Conservation (phyloP, 2,797 vertebrate genomes). For the Dermochelys coriacea region DNA sequence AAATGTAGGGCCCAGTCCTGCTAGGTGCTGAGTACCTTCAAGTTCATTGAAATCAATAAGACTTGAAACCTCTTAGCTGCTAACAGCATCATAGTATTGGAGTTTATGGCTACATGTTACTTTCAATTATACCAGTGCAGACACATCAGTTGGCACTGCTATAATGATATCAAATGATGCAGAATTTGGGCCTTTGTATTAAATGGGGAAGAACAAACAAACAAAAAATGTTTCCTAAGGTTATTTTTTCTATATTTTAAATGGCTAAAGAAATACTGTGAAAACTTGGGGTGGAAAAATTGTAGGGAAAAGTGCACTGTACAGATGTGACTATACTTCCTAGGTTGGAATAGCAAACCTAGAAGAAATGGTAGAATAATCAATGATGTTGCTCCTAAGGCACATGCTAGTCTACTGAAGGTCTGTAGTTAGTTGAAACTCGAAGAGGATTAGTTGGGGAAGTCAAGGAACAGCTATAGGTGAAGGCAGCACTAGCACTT, state of each 20-base stretch:
- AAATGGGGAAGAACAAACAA: no score
- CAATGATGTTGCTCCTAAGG: neutral
- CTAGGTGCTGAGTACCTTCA: neutral
- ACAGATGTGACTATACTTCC: accelerated
- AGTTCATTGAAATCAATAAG: accelerated
- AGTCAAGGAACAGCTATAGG: neutral
- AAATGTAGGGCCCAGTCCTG: neutral
- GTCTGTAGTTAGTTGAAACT: neutral
- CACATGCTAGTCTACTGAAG: neutral
- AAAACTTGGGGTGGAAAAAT: accelerated
- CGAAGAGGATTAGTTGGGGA: neutral
- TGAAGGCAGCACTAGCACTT: accelerated
- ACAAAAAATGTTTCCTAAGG: no score
- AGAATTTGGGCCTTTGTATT: neutral
- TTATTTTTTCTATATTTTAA: no score
- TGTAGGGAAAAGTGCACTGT: neutral
- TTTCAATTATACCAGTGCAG: neutral
- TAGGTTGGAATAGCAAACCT: neutral
- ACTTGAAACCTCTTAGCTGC: neutral
- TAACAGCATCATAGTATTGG: accelerated
- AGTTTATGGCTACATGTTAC: neutral
- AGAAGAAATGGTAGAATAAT: neutral
- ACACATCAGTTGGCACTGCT: neutral
- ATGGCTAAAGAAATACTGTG: no score
- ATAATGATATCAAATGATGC: neutral